Base-by-base conservation (phyloP, 1,140 invertebrate genomes). In the Sminthurinus signatus region DNA sequence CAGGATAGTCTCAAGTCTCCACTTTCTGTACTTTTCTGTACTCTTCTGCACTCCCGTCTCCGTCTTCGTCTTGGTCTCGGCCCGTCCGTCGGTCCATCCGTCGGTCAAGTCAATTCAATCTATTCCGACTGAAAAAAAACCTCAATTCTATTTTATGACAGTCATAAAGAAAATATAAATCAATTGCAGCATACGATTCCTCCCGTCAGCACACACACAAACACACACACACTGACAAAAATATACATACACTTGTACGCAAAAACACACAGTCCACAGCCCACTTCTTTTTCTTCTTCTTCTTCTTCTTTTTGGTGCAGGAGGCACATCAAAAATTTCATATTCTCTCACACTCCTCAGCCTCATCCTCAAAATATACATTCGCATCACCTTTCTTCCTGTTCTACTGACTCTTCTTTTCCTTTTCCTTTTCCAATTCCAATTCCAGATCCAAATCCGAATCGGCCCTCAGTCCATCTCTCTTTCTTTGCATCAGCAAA, bases 131-230 rank as follows among this genome's bases (percentile, higher is more conserved):
- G 27, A 52, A 23, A 52, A 52, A 52, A 52, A 56, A 56, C 54
- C 36, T 56, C 54, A 19, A 56, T 39, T 56, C 54, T 56, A 42
- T 56, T 56, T 56, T 56, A 56, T 56, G 54, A 56, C 31, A 39
- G 36, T 42, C 54, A 56, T 56, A 56, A 56, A 56, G 54, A 56
- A 56, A 56, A 56, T 56, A 56, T 56, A 56, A 56, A 56, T 56
- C 54, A 56, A 42, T 56, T 56, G 54, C 54, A 56, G 54, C 54
- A 56, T 12, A 39, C 29, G 4, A 39, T 56, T 27, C 51, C 54
- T 8, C 23, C 32, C 29, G 8, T 28, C 23, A 48, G 23, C 44
- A 48, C 44, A 48, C 44, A 48, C 44, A 48, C 44, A 48, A 48
- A 36, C 32, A 36, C 32, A 36, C 32, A 36, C 32, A 36, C 32